Percentiles rank a stretch among this genome's conserved stretches.
Conservation (phyloP, 2,113 vertebrate genomes). For the Corvus cornix region DNA sequence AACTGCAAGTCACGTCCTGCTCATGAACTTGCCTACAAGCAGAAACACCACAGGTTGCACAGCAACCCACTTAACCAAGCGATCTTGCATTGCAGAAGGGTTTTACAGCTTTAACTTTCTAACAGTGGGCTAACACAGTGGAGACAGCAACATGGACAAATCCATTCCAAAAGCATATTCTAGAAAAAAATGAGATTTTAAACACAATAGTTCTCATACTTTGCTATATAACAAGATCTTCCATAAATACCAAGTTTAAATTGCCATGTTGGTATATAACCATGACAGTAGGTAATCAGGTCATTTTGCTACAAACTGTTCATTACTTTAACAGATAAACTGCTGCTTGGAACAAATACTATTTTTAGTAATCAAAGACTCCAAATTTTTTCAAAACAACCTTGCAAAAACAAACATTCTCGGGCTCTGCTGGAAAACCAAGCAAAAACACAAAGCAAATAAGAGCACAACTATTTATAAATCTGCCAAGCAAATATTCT, state of each 20-base stretch:
- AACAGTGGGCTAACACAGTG: not conserved
- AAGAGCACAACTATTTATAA: not conserved
- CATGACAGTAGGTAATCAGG: not conserved
- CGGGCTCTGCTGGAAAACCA: not conserved
- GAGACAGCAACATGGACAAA: not conserved
- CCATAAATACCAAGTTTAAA: not conserved
- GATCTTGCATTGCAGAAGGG: not conserved
- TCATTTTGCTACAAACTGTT: not conserved
- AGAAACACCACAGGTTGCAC: not conserved
- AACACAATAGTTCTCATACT: not conserved
- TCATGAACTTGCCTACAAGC: not conserved
- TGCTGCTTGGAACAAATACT: slow-evolving; percentile 8
- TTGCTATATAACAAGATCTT: not conserved
- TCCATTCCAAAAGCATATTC: not conserved
- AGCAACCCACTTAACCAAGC: not conserved
- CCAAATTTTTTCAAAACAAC: not conserved
- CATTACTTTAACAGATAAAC: not conserved
- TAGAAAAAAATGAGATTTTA: not conserved
- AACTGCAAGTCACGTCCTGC: not conserved
- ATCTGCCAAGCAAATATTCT: not conserved
- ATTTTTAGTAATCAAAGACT: slow-evolving; percentile 10
- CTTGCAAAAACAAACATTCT: slow-evolving; percentile 36
- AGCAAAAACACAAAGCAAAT: not conserved
- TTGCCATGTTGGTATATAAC: not conserved
- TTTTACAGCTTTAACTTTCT: not conserved